phyloP scores from a whole-genome alignment of 2,797 vertebrate genomes.

The Argyrosomus regius region DNA sequence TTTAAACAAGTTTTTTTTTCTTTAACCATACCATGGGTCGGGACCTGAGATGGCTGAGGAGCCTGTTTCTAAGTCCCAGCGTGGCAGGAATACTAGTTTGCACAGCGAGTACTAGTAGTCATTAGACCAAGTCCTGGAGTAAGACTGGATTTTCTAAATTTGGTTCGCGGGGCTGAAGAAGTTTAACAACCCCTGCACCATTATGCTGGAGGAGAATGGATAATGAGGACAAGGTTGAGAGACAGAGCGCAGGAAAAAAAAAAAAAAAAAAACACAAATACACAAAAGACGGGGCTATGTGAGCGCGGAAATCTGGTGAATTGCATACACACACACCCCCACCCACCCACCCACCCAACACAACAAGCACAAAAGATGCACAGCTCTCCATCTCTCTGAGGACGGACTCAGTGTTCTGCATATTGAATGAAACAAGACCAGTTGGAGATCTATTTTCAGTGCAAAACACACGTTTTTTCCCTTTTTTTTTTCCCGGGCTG shows the following conservation, averaged over 20 bases:
- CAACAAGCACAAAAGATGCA: conserved; percentile 69
- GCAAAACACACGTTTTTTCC: conserved; percentile 35
- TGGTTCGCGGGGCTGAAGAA: conserved; percentile 64
- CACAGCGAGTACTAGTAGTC: conserved; percentile 57
- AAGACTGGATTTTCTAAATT: conserved; percentile 71
- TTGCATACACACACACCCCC: conserved; percentile 51
- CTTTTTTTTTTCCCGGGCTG: not conserved
- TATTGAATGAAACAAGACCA: conserved; percentile 73
- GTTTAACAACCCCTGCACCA: conserved; percentile 68
- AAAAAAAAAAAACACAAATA: conserved; percentile 23
- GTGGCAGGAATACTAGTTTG: conserved; percentile 51
- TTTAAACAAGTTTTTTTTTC: conserved; percentile 54
- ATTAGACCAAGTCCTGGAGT: conserved; percentile 70
- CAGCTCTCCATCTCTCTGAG: conserved; percentile 66
- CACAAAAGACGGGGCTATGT: conserved; percentile 57
- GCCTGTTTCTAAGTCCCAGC: conserved; percentile 40
- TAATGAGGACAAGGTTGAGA: conserved; percentile 77
- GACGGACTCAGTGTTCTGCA: conserved; percentile 63
- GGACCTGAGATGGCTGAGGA: conserved; percentile 53
- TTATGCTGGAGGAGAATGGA: conserved; percentile 70
- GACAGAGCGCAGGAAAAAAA: conserved; percentile 43
- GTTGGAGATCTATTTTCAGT: conserved; percentile 68
- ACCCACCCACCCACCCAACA: conserved; percentile 48
- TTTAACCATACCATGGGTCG: conserved; percentile 26
- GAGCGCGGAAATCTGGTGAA: conserved; percentile 57